These are phyloP conservation scores for Stichodactyla helianthus DNA, from an alignment of 64 coral and sea anemone species.

Conservation along the genomic window DNA sequence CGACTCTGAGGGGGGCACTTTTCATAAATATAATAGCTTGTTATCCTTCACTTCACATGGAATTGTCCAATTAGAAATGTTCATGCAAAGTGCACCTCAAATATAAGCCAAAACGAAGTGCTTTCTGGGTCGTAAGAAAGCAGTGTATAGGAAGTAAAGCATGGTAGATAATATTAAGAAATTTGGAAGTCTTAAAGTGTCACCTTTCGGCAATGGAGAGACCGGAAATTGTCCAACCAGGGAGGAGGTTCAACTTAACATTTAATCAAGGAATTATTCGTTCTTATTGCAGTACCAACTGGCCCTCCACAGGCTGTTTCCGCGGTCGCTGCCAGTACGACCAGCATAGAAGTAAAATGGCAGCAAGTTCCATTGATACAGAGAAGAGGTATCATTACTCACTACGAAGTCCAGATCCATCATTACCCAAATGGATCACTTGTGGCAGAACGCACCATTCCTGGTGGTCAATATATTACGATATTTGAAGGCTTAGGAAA, in stretches of 20 bases:
- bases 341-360: conserved; percentile 25
- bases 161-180: too few species aligned
- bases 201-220: too few species aligned
- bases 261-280: neutral
- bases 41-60: too few species aligned
- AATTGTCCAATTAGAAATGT: too few species aligned
- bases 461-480: neutral
- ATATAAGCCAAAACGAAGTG: too few species aligned
- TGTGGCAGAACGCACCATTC: neutral
- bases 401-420: neutral
- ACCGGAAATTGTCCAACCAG: neutral
- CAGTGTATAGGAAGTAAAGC: too few species aligned
- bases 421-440: neutral
- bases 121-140: too few species aligned
- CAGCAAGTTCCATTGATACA: conserved; percentile 17
- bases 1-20: too few species aligned
- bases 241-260: neutral
- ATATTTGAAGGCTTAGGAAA: neutral
- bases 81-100: too few species aligned
- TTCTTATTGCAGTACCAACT: conserved; percentile 4
- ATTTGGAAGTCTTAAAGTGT: too few species aligned
- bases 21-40: too few species aligned
- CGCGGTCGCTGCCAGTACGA: neutral
- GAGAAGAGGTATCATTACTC: conserved; percentile 21
- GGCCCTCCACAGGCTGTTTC: conserved; percentile 26